phyloP scores from a whole-genome alignment of 2,888 invertebrate genomes.

The Eupeodes luniger region DNA sequence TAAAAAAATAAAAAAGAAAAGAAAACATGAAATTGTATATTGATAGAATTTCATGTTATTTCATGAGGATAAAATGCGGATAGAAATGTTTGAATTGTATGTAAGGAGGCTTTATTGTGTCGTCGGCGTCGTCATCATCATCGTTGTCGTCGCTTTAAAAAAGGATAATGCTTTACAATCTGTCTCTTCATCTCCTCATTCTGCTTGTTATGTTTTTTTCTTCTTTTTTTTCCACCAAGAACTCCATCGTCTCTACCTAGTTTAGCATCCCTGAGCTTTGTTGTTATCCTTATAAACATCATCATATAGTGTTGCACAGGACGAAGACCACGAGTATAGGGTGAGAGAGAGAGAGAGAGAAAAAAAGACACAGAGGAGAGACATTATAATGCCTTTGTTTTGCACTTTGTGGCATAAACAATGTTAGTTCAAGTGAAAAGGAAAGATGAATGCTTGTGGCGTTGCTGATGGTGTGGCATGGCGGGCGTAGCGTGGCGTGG shows the following conservation, averaged over 20 bases:
- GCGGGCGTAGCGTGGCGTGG: no score
- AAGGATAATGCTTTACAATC: constrained; percentile 68
- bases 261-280: constrained; percentile 30
- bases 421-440: constrained; percentile 67
- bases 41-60: constrained; percentile 72
- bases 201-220: background rate
- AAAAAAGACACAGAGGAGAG: constrained; percentile 7
- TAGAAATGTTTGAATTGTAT: constrained; percentile 70
- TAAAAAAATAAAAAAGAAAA: background rate
- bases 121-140: background rate
- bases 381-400: constrained; percentile 67
- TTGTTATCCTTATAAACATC: constrained; percentile 39
- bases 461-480: no score
- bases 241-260: constrained; percentile 14
- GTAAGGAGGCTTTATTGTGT: constrained; percentile 61
- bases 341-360: background rate
- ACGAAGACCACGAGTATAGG: background rate
- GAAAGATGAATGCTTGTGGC: constrained; percentile 44
- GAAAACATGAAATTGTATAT: constrained; percentile 50
- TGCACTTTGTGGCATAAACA: constrained; percentile 71
- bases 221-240: background rate
- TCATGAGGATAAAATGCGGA: constrained; percentile 73
- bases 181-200: constrained; percentile 36
- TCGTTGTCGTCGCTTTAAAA: constrained; percentile 31
- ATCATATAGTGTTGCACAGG: background rate